Conservation (phyloP, 1,140 invertebrate species). For the Cryptotermes secundus region DNA sequence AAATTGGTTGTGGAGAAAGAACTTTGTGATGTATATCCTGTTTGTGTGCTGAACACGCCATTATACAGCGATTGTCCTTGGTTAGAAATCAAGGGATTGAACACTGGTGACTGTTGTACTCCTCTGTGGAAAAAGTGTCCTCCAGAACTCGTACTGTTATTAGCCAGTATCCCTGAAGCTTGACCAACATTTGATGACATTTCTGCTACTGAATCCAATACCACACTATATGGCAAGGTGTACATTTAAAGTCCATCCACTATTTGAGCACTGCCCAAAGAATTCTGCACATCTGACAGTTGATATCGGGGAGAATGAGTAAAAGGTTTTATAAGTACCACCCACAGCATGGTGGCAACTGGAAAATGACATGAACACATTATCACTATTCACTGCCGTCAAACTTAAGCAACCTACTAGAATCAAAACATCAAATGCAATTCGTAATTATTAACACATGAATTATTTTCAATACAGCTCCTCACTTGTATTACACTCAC, state of each 20-base stretch:
- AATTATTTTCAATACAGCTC: no score
- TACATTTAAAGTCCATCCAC: neutral
- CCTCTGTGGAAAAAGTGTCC: conserved; percentile 30
- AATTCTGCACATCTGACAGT: neutral
- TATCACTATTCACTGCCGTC: neutral
- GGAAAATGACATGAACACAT: neutral
- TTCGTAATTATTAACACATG: no score
- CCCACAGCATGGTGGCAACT: neutral
- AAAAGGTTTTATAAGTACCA: neutral
- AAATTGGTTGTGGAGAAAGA: conserved; percentile 29
- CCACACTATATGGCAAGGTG: neutral
- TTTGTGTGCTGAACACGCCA: conserved; percentile 28
- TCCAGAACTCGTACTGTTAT: conserved; percentile 15
- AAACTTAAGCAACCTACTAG: neutral
- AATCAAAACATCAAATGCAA: no score
- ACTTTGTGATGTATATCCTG: conserved; percentile 26
- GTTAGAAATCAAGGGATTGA: conserved; percentile 30
- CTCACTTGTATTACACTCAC: neutral
- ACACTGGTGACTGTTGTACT: conserved; percentile 32
- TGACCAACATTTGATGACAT: neutral
- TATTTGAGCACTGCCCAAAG: neutral
- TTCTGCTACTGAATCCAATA: neutral
- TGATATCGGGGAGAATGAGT: neutral
- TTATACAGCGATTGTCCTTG: conserved; percentile 33
- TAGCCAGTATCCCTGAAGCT: neutral